These are phyloP conservation scores for Neoascia interrupta DNA, from an alignment of 2,888 invertebrate species.

Conservation along the genomic window DNA sequence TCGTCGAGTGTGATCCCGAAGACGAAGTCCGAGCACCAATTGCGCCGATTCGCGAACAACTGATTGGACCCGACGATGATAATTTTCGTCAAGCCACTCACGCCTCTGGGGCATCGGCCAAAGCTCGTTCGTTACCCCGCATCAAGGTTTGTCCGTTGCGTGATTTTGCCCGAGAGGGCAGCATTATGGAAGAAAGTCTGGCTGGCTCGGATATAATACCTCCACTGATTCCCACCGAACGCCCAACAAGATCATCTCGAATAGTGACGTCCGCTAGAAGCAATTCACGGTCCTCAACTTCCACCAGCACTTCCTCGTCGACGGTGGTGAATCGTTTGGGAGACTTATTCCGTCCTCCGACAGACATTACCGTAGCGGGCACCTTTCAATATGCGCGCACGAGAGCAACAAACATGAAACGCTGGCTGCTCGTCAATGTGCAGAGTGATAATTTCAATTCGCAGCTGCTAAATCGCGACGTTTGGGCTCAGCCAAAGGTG, in stretches of 20 bases:
- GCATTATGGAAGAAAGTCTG: constrained; percentile 77
- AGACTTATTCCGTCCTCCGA: constrained; percentile 85
- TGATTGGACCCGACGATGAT: constrained; percentile 78
- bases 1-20: constrained; percentile 70
- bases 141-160: constrained; percentile 78
- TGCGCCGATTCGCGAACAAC: constrained; percentile 77
- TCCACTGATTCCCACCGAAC: constrained; percentile 17
- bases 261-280: constrained; percentile 7
- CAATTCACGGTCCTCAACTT: constrained; percentile 56
- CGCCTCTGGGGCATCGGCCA: constrained; percentile 71
- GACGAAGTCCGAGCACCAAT: constrained; percentile 78
- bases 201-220: constrained; percentile 71
- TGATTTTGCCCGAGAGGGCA: constrained; percentile 78
- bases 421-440: constrained; percentile 86
- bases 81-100: constrained; percentile 75
- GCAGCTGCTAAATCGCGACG: constrained; percentile 85
- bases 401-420: constrained; percentile 81
- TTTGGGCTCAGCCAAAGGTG: constrained; percentile 84
- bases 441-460: constrained; percentile 86
- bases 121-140: constrained; percentile 72
- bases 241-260: constrained; percentile 14
- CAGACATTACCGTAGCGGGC: constrained; percentile 84
- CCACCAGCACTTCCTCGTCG: constrained; percentile 59
- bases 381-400: constrained; percentile 82
- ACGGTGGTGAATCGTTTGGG: constrained; percentile 81